Conservation (phyloP, 2,888 invertebrate species). For the Griposia aprilina region DNA sequence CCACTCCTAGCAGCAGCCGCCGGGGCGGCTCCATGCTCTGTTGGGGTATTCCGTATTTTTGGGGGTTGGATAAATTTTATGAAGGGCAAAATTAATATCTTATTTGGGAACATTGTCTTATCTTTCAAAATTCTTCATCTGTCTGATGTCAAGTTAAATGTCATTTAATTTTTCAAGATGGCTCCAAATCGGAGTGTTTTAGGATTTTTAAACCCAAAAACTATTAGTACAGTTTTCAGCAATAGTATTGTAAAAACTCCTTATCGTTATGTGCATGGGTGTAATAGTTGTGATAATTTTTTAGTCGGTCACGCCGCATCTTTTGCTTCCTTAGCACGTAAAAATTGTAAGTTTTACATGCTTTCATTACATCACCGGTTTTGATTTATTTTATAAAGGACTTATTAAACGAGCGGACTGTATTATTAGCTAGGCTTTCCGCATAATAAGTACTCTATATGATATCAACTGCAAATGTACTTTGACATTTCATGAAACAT, state of each 20-base stretch:
- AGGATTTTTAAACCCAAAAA: conserved; percentile 91
- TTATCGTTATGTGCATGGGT: conserved; percentile 88
- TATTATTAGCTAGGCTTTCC: conserved; percentile 6
- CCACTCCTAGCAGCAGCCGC: not conserved
- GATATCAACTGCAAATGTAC: conserved; percentile 31
- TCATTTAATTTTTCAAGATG: conserved; percentile 86
- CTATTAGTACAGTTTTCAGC: conserved; percentile 88
- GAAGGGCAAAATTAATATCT: not conserved
- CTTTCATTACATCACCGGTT: conserved; percentile 89
- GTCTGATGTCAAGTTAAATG: conserved; percentile 30
- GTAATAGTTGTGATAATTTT: conserved; percentile 85
- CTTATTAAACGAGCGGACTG: not conserved
- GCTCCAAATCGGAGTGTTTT: conserved; percentile 91
- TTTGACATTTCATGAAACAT: conserved; percentile 68
- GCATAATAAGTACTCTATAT: not conserved
- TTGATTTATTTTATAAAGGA: conserved; percentile 61
- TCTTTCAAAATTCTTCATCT: conserved; percentile 36
- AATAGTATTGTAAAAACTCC: conserved; percentile 87
- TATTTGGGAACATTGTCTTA: conserved; percentile 28
- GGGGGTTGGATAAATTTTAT: not conserved
- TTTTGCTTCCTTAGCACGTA: conserved; percentile 78
- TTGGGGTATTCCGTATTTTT: not conserved
- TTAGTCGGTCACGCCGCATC: conserved; percentile 79
- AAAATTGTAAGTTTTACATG: conserved; percentile 88
- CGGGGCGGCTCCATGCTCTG: not conserved